These are phyloP conservation scores for Micrasema longulum DNA, from an alignment of 1,140 invertebrate species.

Conservation along the genomic window DNA sequence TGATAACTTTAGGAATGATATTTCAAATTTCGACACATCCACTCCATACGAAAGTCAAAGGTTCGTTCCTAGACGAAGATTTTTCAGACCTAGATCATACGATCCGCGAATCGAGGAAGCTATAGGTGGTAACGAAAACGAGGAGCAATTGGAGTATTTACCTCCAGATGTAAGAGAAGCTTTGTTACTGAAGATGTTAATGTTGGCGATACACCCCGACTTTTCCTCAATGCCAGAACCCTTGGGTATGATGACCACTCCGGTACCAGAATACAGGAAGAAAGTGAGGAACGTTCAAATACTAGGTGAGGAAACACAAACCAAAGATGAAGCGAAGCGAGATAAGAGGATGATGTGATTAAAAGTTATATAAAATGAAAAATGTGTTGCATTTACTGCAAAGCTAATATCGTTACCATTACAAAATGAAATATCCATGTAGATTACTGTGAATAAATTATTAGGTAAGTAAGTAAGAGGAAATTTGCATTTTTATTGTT, in stretches of 20 bases:
- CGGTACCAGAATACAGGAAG: slow-evolving; percentile 62
- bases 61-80: slow-evolving; percentile 60
- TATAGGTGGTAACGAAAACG: slow-evolving; percentile 57
- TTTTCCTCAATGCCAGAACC: slow-evolving; percentile 63
- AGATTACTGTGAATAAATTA: slow-evolving; percentile 45
- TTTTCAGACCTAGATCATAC: slow-evolving; percentile 61
- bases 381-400: slow-evolving; percentile 23
- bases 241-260: slow-evolving; percentile 61
- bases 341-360: slow-evolving; percentile 40
- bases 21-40: slow-evolving; percentile 59
- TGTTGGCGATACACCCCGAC: slow-evolving; percentile 76
- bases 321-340: slow-evolving; percentile 50
- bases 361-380: slow-evolving; percentile 27
- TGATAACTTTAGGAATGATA: slow-evolving; percentile 61
- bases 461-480: slow-evolving; percentile 46
- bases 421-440: slow-evolving; percentile 41
- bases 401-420: slow-evolving; percentile 36
- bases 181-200: slow-evolving; percentile 75
- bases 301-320: slow-evolving; percentile 67
- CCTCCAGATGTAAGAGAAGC: slow-evolving; percentile 77
- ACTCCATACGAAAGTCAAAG: slow-evolving; percentile 65
- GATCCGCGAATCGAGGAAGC: slow-evolving; percentile 61
- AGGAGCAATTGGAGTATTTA: slow-evolving; percentile 72
- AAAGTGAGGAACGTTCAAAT: slow-evolving; percentile 73
- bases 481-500: slow-evolving; percentile 33